Percentiles rank a stretch among this genome's conserved stretches.
Conservation (phyloP, 1,140 invertebrate genomes). For the Vollenhovia emeryi region DNA sequence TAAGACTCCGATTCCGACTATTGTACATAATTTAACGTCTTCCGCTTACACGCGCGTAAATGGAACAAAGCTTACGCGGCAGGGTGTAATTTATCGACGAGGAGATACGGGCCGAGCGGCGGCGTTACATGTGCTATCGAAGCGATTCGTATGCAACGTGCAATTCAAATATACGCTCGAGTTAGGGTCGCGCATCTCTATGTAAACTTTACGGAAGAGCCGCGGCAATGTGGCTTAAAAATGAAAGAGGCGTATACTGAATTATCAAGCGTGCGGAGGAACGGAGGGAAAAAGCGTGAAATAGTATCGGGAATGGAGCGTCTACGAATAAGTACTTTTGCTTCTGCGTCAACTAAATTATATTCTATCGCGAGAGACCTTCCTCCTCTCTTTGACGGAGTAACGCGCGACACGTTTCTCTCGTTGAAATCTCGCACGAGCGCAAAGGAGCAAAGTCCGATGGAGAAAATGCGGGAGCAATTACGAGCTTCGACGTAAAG, state of each 20-base stretch:
- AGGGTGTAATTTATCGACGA: constrained; percentile 35
- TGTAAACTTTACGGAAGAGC: background rate
- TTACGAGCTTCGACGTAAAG: background rate
- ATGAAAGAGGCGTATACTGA: background rate
- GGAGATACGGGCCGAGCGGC: constrained; percentile 8
- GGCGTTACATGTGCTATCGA: constrained; percentile 39
- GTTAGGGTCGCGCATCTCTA: constrained; percentile 31
- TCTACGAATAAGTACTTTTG: constrained; percentile 1
- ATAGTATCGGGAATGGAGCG: background rate
- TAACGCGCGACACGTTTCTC: background rate
- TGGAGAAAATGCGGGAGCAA: background rate
- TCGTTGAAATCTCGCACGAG: background rate
- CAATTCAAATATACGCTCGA: constrained; percentile 40
- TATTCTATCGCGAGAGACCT: background rate
- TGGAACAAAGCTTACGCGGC: constrained; percentile 34
- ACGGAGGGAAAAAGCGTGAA: background rate
- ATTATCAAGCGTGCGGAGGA: background rate
- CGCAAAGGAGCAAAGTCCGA: background rate
- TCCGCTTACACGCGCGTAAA: constrained; percentile 1
- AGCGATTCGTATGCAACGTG: constrained; percentile 38
- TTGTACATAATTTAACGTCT: constrained; percentile 23
- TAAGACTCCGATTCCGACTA: background rate
- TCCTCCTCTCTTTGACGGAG: background rate
- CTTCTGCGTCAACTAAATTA: constrained; percentile 17
- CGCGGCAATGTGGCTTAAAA: constrained; percentile 13